These are phyloP conservation scores for Aspiorhynchus laticeps DNA, from an alignment of 2,113 vertebrate species.

Conservation along the genomic window DNA sequence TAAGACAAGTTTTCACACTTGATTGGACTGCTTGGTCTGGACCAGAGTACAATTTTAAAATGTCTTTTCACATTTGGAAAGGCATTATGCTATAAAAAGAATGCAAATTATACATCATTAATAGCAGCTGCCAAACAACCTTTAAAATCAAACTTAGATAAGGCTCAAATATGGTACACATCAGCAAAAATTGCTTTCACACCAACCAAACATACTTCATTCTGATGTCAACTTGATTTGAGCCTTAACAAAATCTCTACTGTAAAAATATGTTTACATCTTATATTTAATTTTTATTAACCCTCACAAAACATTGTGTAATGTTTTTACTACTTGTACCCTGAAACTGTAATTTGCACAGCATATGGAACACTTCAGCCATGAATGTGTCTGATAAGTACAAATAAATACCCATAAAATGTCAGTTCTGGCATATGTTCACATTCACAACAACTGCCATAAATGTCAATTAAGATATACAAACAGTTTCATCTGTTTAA, in stretches of 20 bases:
- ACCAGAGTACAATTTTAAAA: background rate
- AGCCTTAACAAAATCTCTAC: background rate
- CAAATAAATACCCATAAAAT: conserved; percentile 30
- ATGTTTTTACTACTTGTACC: background rate
- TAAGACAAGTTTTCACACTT: background rate
- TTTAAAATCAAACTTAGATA: background rate
- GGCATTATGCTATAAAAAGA: background rate
- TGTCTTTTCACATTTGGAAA: background rate
- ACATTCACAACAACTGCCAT: conserved; percentile 29
- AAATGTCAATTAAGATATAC: background rate
- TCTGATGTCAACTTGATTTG: background rate
- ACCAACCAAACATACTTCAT: background rate
- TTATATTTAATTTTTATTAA: background rate
- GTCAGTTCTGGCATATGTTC: background rate
- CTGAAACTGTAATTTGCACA: background rate
- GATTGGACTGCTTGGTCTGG: background rate
- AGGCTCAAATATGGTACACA: background rate
- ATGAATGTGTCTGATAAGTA: background rate
- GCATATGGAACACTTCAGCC: conserved; percentile 7
- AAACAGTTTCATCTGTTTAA: conserved; percentile 4
- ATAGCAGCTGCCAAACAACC: background rate
- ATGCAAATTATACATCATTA: background rate
- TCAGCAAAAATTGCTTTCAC: background rate
- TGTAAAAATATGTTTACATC: background rate
- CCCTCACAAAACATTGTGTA: background rate